Percentiles rank a stretch among this genome's conserved stretches.
These are phyloP conservation scores for Thalassoma bifasciatum DNA, from an alignment of 2,113 vertebrate species.

Conservation along the genomic window DNA sequence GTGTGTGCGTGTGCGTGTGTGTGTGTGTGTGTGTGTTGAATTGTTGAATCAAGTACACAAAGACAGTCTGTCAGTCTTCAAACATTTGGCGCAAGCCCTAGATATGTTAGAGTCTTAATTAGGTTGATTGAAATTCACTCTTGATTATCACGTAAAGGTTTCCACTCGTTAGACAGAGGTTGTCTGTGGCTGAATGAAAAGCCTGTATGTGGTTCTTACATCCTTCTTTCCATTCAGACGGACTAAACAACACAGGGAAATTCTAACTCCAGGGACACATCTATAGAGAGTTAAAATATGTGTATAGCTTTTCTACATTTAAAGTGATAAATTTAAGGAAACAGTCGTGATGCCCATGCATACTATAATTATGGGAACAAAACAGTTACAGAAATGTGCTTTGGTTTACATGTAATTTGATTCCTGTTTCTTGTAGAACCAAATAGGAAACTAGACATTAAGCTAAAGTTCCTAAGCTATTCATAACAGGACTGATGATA, in stretches of 20 bases:
- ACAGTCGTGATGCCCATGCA: not conserved
- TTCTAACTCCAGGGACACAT: not conserved
- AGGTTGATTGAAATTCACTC: conserved; percentile 59
- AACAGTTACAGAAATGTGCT: not conserved
- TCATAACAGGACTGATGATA: too few species aligned
- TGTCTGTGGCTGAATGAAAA: conserved; percentile 54
- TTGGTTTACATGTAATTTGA: not conserved
- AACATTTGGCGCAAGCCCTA: conserved; percentile 58
- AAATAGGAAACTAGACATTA: too few species aligned
- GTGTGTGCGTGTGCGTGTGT: conserved; percentile 27
- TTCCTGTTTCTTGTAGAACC: not conserved
- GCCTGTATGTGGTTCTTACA: conserved; percentile 30
- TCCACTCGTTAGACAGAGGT: conserved; percentile 60
- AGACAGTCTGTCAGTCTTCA: conserved; percentile 54
- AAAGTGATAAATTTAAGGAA: not conserved
- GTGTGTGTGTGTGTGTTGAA: conserved; percentile 9
- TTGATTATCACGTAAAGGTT: conserved; percentile 64
- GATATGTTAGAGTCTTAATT: conserved; percentile 65
- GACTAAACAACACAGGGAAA: not conserved
- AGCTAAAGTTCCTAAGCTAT: too few species aligned
- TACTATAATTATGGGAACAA: not conserved
- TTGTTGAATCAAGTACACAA: conserved; percentile 26
- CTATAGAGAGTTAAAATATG: not conserved
- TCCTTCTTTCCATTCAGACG: conserved; percentile 3
- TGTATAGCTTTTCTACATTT: not conserved